Conservation (phyloP, 2,888 invertebrate species). For the Sabatieria punctata region DNA sequence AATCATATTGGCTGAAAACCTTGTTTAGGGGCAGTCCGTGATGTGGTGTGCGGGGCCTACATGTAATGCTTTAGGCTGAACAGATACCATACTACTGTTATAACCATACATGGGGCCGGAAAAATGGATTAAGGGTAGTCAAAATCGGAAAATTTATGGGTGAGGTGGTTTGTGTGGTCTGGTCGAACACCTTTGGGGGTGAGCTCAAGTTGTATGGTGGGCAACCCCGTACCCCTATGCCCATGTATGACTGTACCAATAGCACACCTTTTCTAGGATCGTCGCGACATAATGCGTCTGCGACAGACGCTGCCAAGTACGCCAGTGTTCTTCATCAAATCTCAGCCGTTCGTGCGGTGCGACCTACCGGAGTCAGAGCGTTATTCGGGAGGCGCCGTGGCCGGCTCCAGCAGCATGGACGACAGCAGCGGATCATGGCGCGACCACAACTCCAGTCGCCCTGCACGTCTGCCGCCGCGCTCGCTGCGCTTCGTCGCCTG, state of each 20-base stretch:
- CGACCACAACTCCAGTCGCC: neutral
- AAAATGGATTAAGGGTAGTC: too few relatives aligned
- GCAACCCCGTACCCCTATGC: conserved; percentile 7
- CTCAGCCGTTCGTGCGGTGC: conserved; percentile 29
- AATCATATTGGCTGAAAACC: too few relatives aligned
- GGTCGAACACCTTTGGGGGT: too few relatives aligned
- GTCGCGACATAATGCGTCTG: conserved; percentile 44
- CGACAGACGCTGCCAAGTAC: conserved; percentile 42
- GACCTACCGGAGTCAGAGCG: conserved; percentile 46
- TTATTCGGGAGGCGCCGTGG: too few relatives aligned
- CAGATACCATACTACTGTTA: too few relatives aligned
- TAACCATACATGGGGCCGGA: too few relatives aligned
- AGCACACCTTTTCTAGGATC: conserved; percentile 35
- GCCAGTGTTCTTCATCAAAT: conserved; percentile 46
- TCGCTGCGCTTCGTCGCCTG: neutral
- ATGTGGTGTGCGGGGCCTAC: too few relatives aligned
- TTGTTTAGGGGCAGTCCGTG: too few relatives aligned
- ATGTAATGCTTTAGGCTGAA: too few relatives aligned
- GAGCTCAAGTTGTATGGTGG: conserved; percentile 1
- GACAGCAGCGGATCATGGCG: neutral
- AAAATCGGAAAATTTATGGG: too few relatives aligned
- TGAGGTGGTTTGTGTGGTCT: too few relatives aligned
- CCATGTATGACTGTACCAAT: neutral
- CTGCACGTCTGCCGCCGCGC: neutral
- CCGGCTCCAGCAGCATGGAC: neutral